These are phyloP conservation scores for Uria lomvia DNA, from an alignment of 2,113 vertebrate genomes.

Conservation along the genomic window DNA sequence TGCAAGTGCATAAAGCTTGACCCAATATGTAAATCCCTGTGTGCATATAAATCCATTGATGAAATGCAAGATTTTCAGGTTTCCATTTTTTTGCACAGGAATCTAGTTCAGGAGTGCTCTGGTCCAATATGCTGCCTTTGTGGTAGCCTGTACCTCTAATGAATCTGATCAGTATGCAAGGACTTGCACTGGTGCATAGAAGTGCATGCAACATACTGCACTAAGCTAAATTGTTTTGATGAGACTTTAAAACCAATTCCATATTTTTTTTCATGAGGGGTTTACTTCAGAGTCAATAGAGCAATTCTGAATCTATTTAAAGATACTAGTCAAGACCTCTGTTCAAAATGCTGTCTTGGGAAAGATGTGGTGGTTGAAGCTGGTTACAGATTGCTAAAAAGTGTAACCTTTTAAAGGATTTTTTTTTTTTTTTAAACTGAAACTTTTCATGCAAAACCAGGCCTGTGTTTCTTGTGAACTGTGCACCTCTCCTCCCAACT, in stretches of 20 bases:
- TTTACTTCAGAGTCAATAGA: background rate
- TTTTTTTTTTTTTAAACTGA: background rate
- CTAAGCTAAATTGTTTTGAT: background rate
- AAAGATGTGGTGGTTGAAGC: background rate
- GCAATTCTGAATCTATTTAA: background rate
- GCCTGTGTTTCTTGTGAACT: background rate
- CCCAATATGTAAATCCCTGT: background rate
- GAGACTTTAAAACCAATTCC: background rate
- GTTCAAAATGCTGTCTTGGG: background rate
- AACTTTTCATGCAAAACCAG: background rate
- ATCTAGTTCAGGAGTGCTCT: background rate
- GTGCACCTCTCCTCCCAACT: background rate
- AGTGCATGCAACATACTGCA: background rate
- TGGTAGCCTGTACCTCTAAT: background rate
- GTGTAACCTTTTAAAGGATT: background rate
- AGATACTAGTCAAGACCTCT: background rate
- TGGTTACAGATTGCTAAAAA: background rate
- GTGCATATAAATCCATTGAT: fast-evolving
- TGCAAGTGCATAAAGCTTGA: background rate
- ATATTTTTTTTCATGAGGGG: background rate
- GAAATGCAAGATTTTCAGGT: background rate
- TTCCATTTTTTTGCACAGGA: background rate
- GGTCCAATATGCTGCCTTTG: background rate
- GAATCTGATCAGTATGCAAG: background rate
- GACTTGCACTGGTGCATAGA: background rate